Conservation (phyloP, 2,113 vertebrate genomes). For the Ondatra zibethicus region DNA sequence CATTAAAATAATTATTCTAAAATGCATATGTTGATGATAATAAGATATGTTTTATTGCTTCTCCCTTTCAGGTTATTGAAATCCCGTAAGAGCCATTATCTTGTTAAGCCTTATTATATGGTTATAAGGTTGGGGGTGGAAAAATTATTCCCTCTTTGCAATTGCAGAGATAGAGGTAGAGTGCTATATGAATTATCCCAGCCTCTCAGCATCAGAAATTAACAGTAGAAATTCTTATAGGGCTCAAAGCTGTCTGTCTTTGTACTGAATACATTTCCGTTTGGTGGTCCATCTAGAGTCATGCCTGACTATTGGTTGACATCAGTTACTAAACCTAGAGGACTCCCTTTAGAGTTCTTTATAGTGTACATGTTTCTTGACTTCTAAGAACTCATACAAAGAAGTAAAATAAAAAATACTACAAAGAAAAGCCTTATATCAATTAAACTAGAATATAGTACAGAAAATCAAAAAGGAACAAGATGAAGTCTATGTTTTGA, state of each 20-base stretch:
- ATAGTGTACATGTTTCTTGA: neutral
- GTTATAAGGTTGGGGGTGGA: constrained; percentile 48
- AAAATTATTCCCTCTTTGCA: constrained; percentile 60
- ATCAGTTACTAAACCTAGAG: constrained; percentile 20
- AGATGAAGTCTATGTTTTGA: neutral
- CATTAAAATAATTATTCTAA: constrained; percentile 80
- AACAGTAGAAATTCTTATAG: constrained; percentile 16
- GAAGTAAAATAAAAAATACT: neutral
- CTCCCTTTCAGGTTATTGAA: constrained; percentile 75
- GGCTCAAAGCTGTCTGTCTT: neutral
- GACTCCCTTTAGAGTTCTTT: constrained; percentile 4
- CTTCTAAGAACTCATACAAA: neutral
- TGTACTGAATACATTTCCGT: neutral
- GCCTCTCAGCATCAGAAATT: constrained; percentile 8
- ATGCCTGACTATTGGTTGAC: neutral
- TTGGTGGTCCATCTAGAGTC: constrained; percentile 34
- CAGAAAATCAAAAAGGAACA: neutral
- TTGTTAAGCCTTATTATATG: constrained; percentile 75
- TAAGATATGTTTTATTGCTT: constrained; percentile 79
- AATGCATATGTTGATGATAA: constrained; percentile 79
- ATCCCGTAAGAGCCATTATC: constrained; percentile 76
- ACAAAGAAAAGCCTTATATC: neutral
- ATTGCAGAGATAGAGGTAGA: constrained; percentile 19
- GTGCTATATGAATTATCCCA: constrained; percentile 22
- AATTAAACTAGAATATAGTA: neutral